These are phyloP conservation scores for Epinotia brunnichana DNA, from an alignment of 2,888 invertebrate genomes.

Conservation along the genomic window DNA sequence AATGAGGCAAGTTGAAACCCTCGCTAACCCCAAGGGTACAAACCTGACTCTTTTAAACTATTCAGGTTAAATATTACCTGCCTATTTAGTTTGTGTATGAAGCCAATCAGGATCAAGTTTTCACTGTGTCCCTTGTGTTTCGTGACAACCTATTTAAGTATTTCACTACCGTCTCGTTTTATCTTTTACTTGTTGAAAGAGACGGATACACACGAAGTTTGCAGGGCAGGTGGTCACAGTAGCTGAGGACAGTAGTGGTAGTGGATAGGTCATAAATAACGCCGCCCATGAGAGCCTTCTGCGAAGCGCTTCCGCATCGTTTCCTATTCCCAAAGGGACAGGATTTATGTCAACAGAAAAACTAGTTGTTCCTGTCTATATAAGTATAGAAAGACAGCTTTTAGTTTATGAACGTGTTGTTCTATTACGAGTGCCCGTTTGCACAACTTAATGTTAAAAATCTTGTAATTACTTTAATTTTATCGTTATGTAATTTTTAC, in stretches of 20 bases:
- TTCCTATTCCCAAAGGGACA: conserved; percentile 61
- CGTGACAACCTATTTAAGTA: no score
- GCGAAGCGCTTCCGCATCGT: conserved; percentile 66
- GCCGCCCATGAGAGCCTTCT: conserved; percentile 65
- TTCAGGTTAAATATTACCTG: conserved; percentile 37
- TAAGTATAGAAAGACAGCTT: conserved; percentile 23
- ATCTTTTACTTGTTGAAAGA: neutral
- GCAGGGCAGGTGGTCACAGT: conserved; percentile 20
- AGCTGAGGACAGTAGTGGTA: conserved; percentile 42
- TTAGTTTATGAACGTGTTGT: conserved; percentile 29
- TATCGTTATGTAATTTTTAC: no score
- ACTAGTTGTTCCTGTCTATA: conserved; percentile 60
- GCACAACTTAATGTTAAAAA: no score
- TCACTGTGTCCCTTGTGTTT: neutral
- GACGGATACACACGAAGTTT: neutral
- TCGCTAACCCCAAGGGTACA: conserved; percentile 24
- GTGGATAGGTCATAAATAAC: conserved; percentile 69
- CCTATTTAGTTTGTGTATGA: conserved; percentile 43
- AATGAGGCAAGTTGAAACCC: conserved; percentile 23
- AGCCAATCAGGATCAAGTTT: conserved; percentile 37
- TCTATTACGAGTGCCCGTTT: neutral
- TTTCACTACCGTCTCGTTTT: conserved; percentile 19
- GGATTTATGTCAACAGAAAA: conserved; percentile 77
- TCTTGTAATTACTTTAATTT: no score
- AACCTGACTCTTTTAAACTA: conserved; percentile 41